A percentile compares a stretch with the other conserved stretches of the same genome.
Conservation (phyloP, 2,888 invertebrate genomes). For the Yponomeuta cagnagella region DNA sequence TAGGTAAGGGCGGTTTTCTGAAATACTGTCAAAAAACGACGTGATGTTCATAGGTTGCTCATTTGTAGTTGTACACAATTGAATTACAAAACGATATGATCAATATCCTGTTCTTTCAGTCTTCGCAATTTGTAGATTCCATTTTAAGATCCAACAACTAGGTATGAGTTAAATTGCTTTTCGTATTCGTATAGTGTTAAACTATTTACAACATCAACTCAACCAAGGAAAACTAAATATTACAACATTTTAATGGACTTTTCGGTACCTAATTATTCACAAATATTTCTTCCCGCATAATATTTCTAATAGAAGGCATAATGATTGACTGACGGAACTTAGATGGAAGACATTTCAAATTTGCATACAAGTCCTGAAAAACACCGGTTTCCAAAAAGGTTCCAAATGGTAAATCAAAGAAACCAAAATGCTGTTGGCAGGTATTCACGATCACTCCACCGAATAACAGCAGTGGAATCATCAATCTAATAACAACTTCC, state of each 20-base stretch:
- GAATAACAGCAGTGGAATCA: conserved; percentile 3
- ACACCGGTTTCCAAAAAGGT: background rate
- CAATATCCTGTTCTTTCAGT: conserved; percentile 70
- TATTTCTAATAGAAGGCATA: conserved; percentile 1
- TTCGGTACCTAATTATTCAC: conserved; percentile 20
- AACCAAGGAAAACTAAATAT: conserved; percentile 21
- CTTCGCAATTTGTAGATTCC: conserved; percentile 70
- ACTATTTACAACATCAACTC: conserved; percentile 53
- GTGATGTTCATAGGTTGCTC: conserved; percentile 26
- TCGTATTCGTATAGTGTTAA: conserved; percentile 43
- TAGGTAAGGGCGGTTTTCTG: no score
- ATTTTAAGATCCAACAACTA: conserved; percentile 64
- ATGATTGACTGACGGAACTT: conserved; percentile 32
- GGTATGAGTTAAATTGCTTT: conserved; percentile 54
- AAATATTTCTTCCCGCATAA: background rate
- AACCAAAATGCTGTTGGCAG: background rate
- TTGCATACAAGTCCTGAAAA: background rate
- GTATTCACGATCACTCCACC: background rate
- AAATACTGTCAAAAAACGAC: no score
- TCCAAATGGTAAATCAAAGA: background rate
- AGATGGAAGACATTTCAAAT: conserved; percentile 19
- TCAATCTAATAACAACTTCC: conserved; percentile 13
- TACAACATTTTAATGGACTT: conserved; percentile 33
- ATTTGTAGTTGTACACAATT: conserved; percentile 38
- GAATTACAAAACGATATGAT: conserved; percentile 74